Percentiles rank a stretch among this genome's conserved stretches.
Conservation (phyloP, 2,888 invertebrate species). For the Tachina grossa region DNA sequence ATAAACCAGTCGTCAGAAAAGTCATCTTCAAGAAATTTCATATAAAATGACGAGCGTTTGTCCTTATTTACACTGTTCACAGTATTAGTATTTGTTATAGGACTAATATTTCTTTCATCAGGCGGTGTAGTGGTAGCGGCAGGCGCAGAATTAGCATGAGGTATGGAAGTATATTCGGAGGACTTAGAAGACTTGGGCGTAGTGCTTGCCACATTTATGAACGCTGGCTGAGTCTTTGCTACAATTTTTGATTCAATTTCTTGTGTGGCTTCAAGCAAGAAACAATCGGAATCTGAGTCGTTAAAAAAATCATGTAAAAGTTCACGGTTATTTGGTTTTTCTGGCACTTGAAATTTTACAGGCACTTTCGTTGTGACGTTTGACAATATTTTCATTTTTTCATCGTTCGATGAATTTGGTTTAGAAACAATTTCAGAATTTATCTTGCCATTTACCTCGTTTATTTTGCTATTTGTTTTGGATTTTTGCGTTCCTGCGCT, state of each 20-base stretch:
- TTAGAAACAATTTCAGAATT: neutral
- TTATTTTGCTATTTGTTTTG: conserved; percentile 1
- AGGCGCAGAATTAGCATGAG: conserved; percentile 38
- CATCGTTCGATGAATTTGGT: neutral
- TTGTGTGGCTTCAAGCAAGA: conserved; percentile 79
- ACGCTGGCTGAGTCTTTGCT: conserved; percentile 51
- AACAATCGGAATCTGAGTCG: conserved; percentile 79
- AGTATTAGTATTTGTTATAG: conserved; percentile 69
- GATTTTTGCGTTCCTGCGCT: conserved; percentile 68
- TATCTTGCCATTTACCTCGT: neutral
- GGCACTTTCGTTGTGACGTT: neutral
- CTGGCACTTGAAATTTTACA: neutral
- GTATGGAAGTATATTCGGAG: neutral
- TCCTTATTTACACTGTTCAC: conserved; percentile 64
- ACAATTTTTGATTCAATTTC: conserved; percentile 76
- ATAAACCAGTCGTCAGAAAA: conserved; percentile 79
- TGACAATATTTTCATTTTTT: conserved; percentile 3
- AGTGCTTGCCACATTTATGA: conserved; percentile 1
- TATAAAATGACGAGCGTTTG: conserved; percentile 78
- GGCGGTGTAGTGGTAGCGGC: conserved; percentile 29
- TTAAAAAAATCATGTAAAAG: conserved; percentile 76
- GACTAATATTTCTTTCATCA: neutral
- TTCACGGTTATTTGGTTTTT: conserved; percentile 33
- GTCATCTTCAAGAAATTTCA: conserved; percentile 80
- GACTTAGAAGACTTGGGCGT: neutral